phyloP scores from a whole-genome alignment of 1,140 invertebrate species.

The Diprion similis region DNA sequence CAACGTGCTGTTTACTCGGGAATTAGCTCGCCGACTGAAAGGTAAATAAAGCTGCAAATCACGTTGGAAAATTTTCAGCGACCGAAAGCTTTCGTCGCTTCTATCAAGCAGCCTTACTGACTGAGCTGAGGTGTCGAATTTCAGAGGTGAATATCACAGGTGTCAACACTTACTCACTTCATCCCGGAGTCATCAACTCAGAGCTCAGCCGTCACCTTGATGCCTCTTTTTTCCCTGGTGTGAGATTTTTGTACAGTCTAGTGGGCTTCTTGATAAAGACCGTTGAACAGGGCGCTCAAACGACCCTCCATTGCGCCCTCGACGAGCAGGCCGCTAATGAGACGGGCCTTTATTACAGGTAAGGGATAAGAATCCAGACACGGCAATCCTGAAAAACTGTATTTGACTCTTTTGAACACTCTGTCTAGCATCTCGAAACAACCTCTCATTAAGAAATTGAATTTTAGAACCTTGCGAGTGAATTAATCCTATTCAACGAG shows the following conservation, averaged over 20 bases:
- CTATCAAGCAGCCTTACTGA: conserved; percentile 40
- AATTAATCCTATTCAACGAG: neutral
- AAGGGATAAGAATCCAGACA: conserved; percentile 31
- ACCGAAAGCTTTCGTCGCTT: conserved; percentile 14
- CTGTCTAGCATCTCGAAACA: no score
- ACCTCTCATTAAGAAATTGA: neutral
- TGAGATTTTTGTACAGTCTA: conserved; percentile 38
- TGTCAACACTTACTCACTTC: conserved; percentile 73
- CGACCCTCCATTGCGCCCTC: conserved; percentile 78
- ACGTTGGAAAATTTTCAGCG: neutral
- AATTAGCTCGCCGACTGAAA: conserved; percentile 67
- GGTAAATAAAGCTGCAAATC: conserved; percentile 45
- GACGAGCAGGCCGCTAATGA: conserved; percentile 71
- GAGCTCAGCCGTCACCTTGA: conserved; percentile 76
- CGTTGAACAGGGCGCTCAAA: conserved; percentile 77
- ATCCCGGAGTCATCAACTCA: conserved; percentile 78
- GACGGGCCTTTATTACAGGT: conserved; percentile 72
- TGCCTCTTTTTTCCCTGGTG: conserved; percentile 57
- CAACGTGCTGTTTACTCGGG: conserved; percentile 74
- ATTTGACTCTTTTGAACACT: no score
- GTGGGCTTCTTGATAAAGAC: conserved; percentile 65
- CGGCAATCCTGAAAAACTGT: neutral
- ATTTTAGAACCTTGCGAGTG: neutral
- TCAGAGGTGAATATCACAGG: conserved; percentile 57
- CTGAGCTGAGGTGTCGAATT: conserved; percentile 23